Base-by-base conservation (phyloP, 2,113 vertebrate species). In the Mola mola region DNA sequence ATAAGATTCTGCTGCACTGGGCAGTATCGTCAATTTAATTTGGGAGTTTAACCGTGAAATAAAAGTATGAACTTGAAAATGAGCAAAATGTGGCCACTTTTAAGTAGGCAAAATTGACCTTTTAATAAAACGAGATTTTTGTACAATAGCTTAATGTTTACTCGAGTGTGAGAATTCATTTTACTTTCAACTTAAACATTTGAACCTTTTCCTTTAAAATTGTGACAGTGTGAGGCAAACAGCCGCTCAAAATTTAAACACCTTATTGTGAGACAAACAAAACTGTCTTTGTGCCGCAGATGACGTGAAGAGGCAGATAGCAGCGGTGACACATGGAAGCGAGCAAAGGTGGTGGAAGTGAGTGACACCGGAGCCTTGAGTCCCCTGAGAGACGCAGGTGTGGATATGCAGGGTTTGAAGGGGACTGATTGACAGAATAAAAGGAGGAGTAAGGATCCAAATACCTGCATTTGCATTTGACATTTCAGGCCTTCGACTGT, bases 381-480 rank as follows among this genome's bases (percentile, higher is more conserved):
- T 84, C 79, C 66, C 60, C 44, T 8, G 56, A 57, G 79, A 61
- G 55, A 41, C 57, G 31, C 65, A 64, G 66, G 53, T 59, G 57
- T 43, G 55, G 58, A 44, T 41, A 49, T 57, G 65, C 36, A 13
- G 36, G 33, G 29, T 9, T 38, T 11, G 40, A 42, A 26, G 29
- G 21, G 19, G 31, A 28, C 21, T 56, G 66, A 79, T 2, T 66
- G 75, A 64, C 64, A 72, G 77, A 67, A 72, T 21, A 40, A 81
- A 75, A 42, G 57, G 26, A 55, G 53, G 22, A 44, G 25, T 10
- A 15, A 50, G 49, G 41, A 21, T 64, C 63, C 47, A 1, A 72
- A 75, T 49, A 69, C 42, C 51, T 67, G 51, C 56, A 85, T 88
- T 88, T 83, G 68, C 74, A 87, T 86, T 71, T 84, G 76, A 83